Conservation (phyloP, 1,140 invertebrate genomes). For the Ridgeia piscesae region DNA sequence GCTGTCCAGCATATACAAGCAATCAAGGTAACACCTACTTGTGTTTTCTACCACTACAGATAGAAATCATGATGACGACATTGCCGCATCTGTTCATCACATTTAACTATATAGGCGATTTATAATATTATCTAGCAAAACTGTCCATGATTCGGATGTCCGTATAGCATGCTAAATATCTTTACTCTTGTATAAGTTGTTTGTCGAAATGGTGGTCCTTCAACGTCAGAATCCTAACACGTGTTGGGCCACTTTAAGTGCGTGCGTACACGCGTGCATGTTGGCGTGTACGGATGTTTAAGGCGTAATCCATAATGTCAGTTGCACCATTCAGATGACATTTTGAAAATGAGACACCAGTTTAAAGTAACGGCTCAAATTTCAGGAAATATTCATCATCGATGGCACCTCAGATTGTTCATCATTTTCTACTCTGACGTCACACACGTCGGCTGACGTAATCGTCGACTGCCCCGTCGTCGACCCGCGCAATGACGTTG, state of each 20-base stretch:
- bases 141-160: no score
- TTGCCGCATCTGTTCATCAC: not conserved
- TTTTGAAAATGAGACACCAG: not conserved
- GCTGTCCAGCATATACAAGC: not conserved
- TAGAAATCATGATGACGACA: not conserved
- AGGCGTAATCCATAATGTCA: no score
- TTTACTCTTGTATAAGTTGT: not conserved
- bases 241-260: not conserved
- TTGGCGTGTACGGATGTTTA: not conserved
- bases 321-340: no score
- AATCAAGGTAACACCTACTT: not conserved
- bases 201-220: not conserved
- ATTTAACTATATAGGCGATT: not conserved
- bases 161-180: no score
- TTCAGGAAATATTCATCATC: conserved; percentile 46
- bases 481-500: conserved; percentile 44
- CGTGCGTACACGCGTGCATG: no score
- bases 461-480: conserved; percentile 44
- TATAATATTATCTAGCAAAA: no score
- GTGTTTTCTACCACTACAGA: not conserved
- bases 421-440: conserved; percentile 41
- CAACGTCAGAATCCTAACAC: no score
- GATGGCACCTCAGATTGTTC: conserved; percentile 31
- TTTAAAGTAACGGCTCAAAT: not conserved
- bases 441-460: conserved; percentile 40